A percentile compares a stretch with the other conserved stretches of the same genome.
Evolutionary conservation across 2,113 vertebrate genomes (phyloP).

Genomic region (Alligator sinensis): DNA sequence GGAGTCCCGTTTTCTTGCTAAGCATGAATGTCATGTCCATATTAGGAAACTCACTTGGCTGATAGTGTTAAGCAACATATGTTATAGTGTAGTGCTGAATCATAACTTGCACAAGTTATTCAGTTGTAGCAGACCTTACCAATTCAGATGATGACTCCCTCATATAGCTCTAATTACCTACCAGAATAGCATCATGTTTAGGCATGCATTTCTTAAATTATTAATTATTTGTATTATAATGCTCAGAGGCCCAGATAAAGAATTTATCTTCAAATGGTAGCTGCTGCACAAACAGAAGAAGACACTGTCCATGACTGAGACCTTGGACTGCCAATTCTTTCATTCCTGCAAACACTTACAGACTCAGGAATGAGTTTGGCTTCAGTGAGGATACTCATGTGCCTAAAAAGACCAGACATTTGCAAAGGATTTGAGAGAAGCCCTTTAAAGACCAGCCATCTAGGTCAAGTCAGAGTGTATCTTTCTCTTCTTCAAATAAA

Average conservation of each 20-base stretch:
- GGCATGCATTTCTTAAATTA: background rate
- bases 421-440: background rate
- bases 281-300: background rate
- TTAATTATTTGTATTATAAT: background rate
- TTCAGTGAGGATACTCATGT: background rate
- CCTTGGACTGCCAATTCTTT: background rate
- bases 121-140: constrained; percentile 25
- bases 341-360: background rate
- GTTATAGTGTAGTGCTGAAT: background rate
- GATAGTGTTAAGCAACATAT: background rate
- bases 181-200: constrained; percentile 9
- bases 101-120: background rate
- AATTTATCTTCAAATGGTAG: rapidly evolving
- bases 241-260: background rate
- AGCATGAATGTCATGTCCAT: background rate
- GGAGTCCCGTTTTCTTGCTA: constrained; percentile 16
- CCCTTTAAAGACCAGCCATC: background rate
- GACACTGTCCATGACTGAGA: background rate
- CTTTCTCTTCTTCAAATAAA: constrained; percentile 63
- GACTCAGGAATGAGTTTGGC: background rate
- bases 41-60: background rate
- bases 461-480: constrained; percentile 1
- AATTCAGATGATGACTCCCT: constrained; percentile 22
- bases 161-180: constrained; percentile 4
- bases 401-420: background rate